Evolutionary conservation across 2,888 invertebrate genomes (phyloP), one percentile per base, ranked within the genome.

Genomic region (Drosophila meridionalis): DNA sequence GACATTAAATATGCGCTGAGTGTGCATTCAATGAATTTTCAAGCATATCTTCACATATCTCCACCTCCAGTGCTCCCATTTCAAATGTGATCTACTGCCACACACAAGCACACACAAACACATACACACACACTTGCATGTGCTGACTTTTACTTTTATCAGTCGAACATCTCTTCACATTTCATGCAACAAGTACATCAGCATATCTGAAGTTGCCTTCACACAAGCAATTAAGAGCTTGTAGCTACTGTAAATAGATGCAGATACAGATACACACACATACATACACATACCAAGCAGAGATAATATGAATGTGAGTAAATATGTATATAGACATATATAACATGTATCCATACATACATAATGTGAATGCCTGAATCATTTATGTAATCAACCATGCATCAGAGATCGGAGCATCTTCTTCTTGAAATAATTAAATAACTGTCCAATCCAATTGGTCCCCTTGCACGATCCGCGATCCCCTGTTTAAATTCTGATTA

Each of bases 401-500:
- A 42, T 26, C 60, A 26, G 20, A 34, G 36, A 36, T 34, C 56
- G 36, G 28, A 45, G 48, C 32, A 28, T 53, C 53, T 40, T 67
- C 53, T 34, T 20, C 11, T 55, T 52, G 11, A 52, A 53, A 32
- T 72, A 59, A 75, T 53, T 40, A 60, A 69, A 75, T 69, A 57
- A 58, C 58, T 42, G 68, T n/a, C 14, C 34, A 42, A 32, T 76
- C 83, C 69, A 82, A 87, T 84, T 87, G 87, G 87, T 72, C 26
- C 53, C 26, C 38, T 56, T 14, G 52, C 56, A 55, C 48, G 50
- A 48, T 58, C 62, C 59, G 34, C 38, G 47, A 55, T 36, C 48
- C 14, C 40, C 48, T 42, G 40, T 30, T 43, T 58, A 63, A 43
- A 34, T 57, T 70, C 73, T 69, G 55, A 73, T 78, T 66, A 48